Base-by-base conservation (phyloP, 2,888 invertebrate species). In the Nasonia oneida region DNA sequence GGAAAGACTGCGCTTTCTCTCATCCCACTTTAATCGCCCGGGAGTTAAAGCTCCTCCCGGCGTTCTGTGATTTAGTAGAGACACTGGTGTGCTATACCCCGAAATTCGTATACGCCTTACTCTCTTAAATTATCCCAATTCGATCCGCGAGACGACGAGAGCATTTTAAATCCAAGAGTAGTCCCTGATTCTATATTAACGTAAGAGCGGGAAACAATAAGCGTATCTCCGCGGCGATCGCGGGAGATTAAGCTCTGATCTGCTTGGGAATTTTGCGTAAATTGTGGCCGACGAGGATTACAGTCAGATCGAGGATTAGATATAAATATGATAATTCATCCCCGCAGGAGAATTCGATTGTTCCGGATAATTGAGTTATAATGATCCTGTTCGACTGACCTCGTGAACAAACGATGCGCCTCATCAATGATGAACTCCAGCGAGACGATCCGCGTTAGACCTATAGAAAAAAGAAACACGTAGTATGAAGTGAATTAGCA, bases 91-190 rank as follows among this genome's bases (percentile, higher is more conserved):
- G 47, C 12, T 80, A 80, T 42, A 77, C 67, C 39, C 71, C 37
- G 23, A 71, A 75, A 71, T 71, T 77, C 33, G 39, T 18, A 18
- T 2, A 3, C 37, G 75, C 29, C 10, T 15, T 37, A 29, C 57
- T 5, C 57, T 77, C 83, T 83, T 83, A 83, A 78, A 83, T 78
- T 83, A 73, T 78, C 71, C 42, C 42, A 71, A 77, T 77, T 42
- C 57, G 57, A 53, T 82, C 18, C 14, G 4, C 67, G 29, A n/a
- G 57, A 76, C 37, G 37, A 14, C 8, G 29, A 29, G 39, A 29
- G 47, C 78, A 42, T 47, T 77, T 71, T 39, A 83, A 71, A 71
- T 33, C 29, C 37, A 23, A 61, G 47, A 47, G 47, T 3, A 73
- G 23, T 50, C n/a, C n/a, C n/a, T 33, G 50, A 5, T 67, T 82